phyloP scores from a whole-genome alignment of 2,113 vertebrate species.

The Thunnus thynnus region DNA sequence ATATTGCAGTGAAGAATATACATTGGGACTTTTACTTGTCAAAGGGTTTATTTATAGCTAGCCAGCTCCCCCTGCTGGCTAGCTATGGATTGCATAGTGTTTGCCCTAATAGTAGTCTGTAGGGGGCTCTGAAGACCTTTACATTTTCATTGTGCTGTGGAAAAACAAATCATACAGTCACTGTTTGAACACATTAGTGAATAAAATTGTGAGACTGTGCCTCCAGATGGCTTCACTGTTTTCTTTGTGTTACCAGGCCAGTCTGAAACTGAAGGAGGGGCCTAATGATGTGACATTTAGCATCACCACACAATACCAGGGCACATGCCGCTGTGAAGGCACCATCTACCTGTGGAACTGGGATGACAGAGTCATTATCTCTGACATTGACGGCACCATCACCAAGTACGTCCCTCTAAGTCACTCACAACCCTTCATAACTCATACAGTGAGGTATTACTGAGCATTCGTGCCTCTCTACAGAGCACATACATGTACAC shows the following conservation, averaged over 20 bases:
- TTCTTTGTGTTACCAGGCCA: constrained; percentile 84
- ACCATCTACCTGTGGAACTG: constrained; percentile 99
- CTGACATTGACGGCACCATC: constrained; percentile 98
- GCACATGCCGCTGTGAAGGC: constrained; percentile 96
- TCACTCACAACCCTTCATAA: neutral
- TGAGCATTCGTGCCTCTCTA: neutral
- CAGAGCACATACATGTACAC: neutral
- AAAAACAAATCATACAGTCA: neutral
- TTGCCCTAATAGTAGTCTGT: constrained; percentile 10
- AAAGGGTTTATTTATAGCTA: constrained; percentile 11
- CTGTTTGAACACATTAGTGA: neutral
- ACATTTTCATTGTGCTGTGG: neutral
- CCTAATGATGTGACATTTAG: constrained; percentile 98
- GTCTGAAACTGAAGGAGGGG: constrained; percentile 93
- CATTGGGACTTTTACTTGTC: neutral
- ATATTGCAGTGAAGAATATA: neutral
- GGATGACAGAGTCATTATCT: constrained; percentile 97
- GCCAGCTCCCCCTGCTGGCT: constrained; percentile 73
- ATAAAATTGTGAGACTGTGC: too few relatives aligned
- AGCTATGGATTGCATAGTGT: neutral
- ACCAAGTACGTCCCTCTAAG: constrained; percentile 89
- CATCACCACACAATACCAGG: constrained; percentile 99
- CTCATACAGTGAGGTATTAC: neutral
- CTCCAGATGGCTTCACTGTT: neutral
- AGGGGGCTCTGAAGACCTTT: constrained; percentile 67